Base-by-base conservation (phyloP, 2,888 invertebrate species). In the Tinea semifulvella region DNA sequence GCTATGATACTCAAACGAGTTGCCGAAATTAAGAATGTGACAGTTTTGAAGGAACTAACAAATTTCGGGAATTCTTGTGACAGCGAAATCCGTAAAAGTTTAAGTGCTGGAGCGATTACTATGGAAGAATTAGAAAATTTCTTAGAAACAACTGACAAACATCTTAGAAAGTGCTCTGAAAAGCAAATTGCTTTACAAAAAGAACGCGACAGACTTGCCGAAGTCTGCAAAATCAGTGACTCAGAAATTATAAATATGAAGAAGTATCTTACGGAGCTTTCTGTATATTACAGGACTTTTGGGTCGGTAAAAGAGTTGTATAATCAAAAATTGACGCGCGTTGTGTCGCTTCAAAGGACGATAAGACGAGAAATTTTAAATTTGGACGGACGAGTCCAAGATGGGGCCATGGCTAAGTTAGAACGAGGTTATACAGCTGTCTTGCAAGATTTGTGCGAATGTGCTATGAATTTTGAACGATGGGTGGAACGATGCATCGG, bases 91-190 rank as follows among this genome's bases (percentile, higher is more conserved):
- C 58, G 68, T 44, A 63, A 73, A 3, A 65, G 67, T 31, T 49
- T 76, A 8, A 66, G 54, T 45, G 64, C 69, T 0, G 79, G 75
- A 4, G 57, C 68, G 1, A 60, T 80, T 4, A 77, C 77, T 0
- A 75, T 77, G 70, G 76, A 79, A 47, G 77, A 79, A 44, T 54
- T 80, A 11, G 80, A 80, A 51, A 73, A 71, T 53, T 80, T 79
- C 58, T 52, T 80, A 28, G 80, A 80, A 49, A 79, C 76, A 0
- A 79, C 76, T 1, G 80, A 80, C 45, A 64, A 61, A 50, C 77
- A 76, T 49, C 48, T 79, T 11, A 65, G 61, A 44, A 61, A 68
- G 22, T 77, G 75, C 50, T 60, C 73, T 1, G 80, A 79, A 26
- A 75, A 67, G 49, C 76, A 76, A 50, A 47, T 59, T 5, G 50